phyloP scores from a whole-genome alignment of 2,888 invertebrate genomes.

The Lampropteryx suffumata region DNA sequence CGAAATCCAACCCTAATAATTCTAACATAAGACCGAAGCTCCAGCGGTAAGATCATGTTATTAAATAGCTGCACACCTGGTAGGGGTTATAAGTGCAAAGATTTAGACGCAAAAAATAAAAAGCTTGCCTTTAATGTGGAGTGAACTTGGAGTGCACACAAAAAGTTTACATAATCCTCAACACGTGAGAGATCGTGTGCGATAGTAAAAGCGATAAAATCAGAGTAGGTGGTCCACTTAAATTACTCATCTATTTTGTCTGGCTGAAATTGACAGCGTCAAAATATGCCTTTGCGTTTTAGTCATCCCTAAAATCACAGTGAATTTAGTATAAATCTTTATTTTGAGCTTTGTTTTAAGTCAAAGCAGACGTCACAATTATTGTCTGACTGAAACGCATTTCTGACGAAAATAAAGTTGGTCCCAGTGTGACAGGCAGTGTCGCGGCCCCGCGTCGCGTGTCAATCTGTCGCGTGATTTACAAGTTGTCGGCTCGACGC shows the following conservation, averaged over 20 bases:
- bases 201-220: slow-evolving; percentile 12
- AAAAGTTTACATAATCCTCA: slow-evolving; percentile 18
- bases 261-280: too few species aligned
- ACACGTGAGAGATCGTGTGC: slow-evolving; percentile 26
- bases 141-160: slow-evolving; percentile 6
- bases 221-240: slow-evolving; percentile 12
- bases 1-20: slow-evolving; percentile 6
- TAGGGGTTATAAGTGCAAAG: slow-evolving; percentile 24
- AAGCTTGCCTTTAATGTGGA: slow-evolving; percentile 23
- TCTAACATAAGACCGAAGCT: slow-evolving; percentile 5
- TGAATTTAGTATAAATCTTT: too few species aligned
- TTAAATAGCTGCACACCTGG: slow-evolving; percentile 29
- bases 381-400: slow-evolving; percentile 17
- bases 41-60: slow-evolving; percentile 1
- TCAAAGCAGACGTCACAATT: slow-evolving; percentile 27
- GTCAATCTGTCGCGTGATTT: slow-evolving; percentile 62
- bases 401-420: slow-evolving; percentile 46
- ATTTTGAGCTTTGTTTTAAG: too few species aligned
- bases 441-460: slow-evolving; percentile 46
- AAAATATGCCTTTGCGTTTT: neutral
- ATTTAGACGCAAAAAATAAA: slow-evolving; percentile 25
- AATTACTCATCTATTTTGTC: neutral
- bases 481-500: slow-evolving; percentile 40
- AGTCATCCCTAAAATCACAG: too few species aligned
- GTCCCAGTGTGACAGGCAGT: slow-evolving; percentile 46